Base-by-base conservation (phyloP, 2,113 vertebrate genomes). In the Solea solea region DNA sequence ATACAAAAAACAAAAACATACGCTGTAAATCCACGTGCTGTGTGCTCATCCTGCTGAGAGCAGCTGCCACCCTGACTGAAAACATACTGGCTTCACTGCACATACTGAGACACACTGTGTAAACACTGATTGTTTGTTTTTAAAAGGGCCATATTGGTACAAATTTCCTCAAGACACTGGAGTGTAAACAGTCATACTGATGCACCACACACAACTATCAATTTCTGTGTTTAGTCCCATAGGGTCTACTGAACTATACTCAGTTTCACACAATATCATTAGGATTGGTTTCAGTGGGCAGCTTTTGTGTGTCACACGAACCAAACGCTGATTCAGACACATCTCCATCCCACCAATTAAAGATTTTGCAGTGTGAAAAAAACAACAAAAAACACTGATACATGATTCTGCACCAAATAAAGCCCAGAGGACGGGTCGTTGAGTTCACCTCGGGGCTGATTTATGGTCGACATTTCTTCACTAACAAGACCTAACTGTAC, bases 381-480 rank as follows among this genome's bases (percentile, higher is more conserved):
- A 21, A 21, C 21, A 21, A 21, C n/a, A 21, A 55, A n/a, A 61
- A 66, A 79, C 48, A 78, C 41, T 64, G 56, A 68, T 63, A 54
- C 25, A 64, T 7, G 14, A 64, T 59, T 69, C 58, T 83, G 80
- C 55, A 58, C 41, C 66, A 68, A 66, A 74, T 16, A 64, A 11
- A 51, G 54, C 45, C 71, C 69, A 66, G 74, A 78, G 16, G 52
- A 61, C 58, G 45, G 76, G 55, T 52, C 72, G 60, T 63, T 66
- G 62, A 52, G 74, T 76, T 54, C 52, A 40, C 71, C 71, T 68
- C 57, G n/a, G 50, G 57, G 52, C 59, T 81, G 66, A 87, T 76
- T 80, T 61, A 86, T 84, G 68, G 69, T 60, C 39, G 63, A 78
- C 69, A 82, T 81, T 78, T 70, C 78, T 66, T 60, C 48, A 45